Percentiles rank a stretch among this genome's conserved stretches.
Conservation (phyloP, 2,113 vertebrate genomes). For the Hiodon alosoides region DNA sequence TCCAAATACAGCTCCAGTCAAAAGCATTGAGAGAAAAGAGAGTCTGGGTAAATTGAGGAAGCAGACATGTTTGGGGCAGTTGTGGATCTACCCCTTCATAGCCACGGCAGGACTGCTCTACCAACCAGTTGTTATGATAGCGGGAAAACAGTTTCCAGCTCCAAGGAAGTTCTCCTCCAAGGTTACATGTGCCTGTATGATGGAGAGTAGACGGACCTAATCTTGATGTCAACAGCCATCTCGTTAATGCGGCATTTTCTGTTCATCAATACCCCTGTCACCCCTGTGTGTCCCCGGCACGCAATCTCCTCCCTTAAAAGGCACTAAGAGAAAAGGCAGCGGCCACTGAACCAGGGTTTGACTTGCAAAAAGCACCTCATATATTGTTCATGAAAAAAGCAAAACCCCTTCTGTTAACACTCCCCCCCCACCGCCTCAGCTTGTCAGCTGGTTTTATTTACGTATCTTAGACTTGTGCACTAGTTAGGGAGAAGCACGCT, state of each 20-base stretch:
- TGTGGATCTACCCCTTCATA: too few species aligned
- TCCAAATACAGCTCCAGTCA: too few species aligned
- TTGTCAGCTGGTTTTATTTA: conserved; percentile 91
- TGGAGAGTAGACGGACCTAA: conserved; percentile 11
- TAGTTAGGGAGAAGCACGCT: conserved; percentile 82
- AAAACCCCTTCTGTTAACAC: conserved; percentile 24
- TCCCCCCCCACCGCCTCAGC: conserved; percentile 53
- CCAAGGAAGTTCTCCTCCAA: too few species aligned
- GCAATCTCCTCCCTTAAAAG: conserved; percentile 51
- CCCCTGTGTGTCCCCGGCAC: conserved; percentile 23
- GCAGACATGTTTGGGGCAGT: too few species aligned
- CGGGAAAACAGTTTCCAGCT: too few species aligned
- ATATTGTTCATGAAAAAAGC: conserved; percentile 92
- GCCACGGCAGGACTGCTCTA: too few species aligned
- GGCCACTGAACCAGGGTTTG: conserved; percentile 77
- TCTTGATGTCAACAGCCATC: conserved; percentile 43
- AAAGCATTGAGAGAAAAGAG: too few species aligned
- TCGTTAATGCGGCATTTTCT: conserved; percentile 46
- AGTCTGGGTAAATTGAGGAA: too few species aligned
- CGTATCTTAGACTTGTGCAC: conserved; percentile 75
- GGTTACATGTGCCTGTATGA: too few species aligned
- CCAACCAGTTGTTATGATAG: too few species aligned
- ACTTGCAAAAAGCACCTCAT: conserved; percentile 98
- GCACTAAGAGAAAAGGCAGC: conserved; percentile 41
- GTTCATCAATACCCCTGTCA: conserved; percentile 40